Base-by-base conservation (phyloP, 2,797 vertebrate species). In the Pyrrhura leucotis region DNA sequence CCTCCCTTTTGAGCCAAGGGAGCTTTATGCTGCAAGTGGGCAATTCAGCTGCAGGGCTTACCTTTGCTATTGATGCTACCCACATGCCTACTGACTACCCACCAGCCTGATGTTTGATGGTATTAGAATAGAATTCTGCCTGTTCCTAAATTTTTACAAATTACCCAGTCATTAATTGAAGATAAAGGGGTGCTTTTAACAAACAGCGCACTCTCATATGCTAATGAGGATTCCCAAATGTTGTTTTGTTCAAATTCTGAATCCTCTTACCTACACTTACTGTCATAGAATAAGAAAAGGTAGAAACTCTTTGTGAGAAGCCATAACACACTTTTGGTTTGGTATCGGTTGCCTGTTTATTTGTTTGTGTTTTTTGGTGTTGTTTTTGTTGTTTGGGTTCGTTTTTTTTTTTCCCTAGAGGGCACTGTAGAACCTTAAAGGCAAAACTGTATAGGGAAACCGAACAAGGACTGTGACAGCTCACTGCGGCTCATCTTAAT, bases 161-260 rank as follows among this genome's bases (percentile, higher is more conserved):
- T 58, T 45, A 51, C 7, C 6, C 29, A 26, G 4, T 81, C 42
- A 69, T 62, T 86, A 83, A 80, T 14, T 40, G 59, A 80, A 65
- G 65, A 72, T 75, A 78, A 88, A 95, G 50, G 47, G 16, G 14
- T 83, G 18, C 17, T 67, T 93, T 82, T 72, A 87, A 15, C 79
- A 47, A 72, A 76, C 37, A 56, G 12, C 35, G 35, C 50, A 39
- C 45, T 85, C 26, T 56, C 26, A 44, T 48, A 29, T 2, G 53
- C 31, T 51, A 56, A 69, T 22, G 50, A 3, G 2, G 15, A 69
- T 91, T 92, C 69, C 77, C 66, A 20, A 6, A 3, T 47, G 18
- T 69, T 86, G 89, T 23, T 68, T 87, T 91, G 42, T 39, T 95
- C 68, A 88, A 58, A 90, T 62, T 85, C 54, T 26, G 39, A 89